These are phyloP conservation scores for Apus apus DNA, from an alignment of 2,113 vertebrate genomes.

Conservation along the genomic window DNA sequence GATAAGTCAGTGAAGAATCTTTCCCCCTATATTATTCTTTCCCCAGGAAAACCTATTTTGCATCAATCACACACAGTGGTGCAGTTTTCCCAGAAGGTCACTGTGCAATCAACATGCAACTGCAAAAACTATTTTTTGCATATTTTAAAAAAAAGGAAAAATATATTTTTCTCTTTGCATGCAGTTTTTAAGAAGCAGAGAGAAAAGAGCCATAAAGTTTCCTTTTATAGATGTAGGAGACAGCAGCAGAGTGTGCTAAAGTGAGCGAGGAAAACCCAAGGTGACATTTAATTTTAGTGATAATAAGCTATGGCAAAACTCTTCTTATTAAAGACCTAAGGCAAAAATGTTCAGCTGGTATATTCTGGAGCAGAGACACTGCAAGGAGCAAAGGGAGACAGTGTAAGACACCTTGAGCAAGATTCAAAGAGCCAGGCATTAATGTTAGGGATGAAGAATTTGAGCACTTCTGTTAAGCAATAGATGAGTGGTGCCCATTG, in stretches of 20 bases:
- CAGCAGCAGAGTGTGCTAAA: constrained; percentile 30
- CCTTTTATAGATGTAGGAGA: constrained; percentile 54
- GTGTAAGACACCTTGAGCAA: not conserved
- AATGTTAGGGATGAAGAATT: constrained; percentile 24
- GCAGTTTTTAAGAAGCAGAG: constrained; percentile 23
- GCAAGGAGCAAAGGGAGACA: not conserved
- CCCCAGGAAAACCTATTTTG: not conserved
- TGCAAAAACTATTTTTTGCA: not conserved
- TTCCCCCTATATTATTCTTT: not conserved
- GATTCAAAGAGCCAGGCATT: not conserved
- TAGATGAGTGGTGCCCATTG: not conserved
- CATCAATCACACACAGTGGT: not conserved
- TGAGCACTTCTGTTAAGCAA: not conserved
- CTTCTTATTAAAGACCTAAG: constrained; percentile 54
- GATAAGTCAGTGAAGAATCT: not conserved
- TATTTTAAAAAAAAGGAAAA: not conserved
- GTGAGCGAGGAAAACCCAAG: constrained; percentile 68
- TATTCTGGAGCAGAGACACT: not conserved
- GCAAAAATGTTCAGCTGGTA: not conserved
- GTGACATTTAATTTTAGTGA: constrained; percentile 67
- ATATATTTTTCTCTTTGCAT: constrained; percentile 11
- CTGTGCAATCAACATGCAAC: not conserved
- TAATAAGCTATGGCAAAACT: constrained; percentile 64
- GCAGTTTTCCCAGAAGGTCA: not conserved
- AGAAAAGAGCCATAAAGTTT: constrained; percentile 53